Base-by-base conservation (phyloP, 2,113 vertebrate species). In the Microtus pennsylvanicus region DNA sequence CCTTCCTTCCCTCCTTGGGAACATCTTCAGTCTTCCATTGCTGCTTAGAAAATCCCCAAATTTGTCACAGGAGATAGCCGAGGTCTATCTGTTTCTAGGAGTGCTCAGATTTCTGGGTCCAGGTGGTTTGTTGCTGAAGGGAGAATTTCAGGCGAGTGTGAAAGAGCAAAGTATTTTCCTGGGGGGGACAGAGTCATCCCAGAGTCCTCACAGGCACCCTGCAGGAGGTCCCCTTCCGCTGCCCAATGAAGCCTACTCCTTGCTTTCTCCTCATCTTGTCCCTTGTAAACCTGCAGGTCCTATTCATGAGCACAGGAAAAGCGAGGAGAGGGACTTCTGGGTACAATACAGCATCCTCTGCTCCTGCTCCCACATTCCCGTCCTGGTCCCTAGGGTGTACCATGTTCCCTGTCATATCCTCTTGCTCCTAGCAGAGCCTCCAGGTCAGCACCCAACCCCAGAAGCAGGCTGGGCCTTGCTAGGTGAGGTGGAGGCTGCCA, bases 291-390 rank as follows among this genome's bases (percentile, higher is more conserved):
- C 38, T 87, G 85, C 81, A 17, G 91, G 93, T 81, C 86, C 76
- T 96, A 74, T 78, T 94, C n/a, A 95, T 96, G 94, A 96, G 81
- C 89, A 17, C 78, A 81, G 63, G 63, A 72, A 91, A 96, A 93
- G 70, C 33, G 95, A 87, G 47, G 33, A 72, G n/a, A 55, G 82
- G 89, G 94, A 96, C 42, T 94, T 94, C 61, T 69, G 76, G 77
- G 22, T 55, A n/a, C 38, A 78, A 83, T 65, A 76, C 91, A 55
- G 47, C 1, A 8, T 4, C 42, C 58, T 55, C 67, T 42, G 47
- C 61, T 26, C 61, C 61, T 70, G 42, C 74, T 75, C 67, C n/a
- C 72, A 55, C 55, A 14, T 30, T 67, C 55, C n/a, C 85, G 58
- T 93, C 58, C 42, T 9, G 5, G 69, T 8, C 38, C 42, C 87